Evolutionary conservation across 1,140 invertebrate species (phyloP), one percentile per base, ranked within the genome.

Genomic region (Elymnias hypermnestra): DNA sequence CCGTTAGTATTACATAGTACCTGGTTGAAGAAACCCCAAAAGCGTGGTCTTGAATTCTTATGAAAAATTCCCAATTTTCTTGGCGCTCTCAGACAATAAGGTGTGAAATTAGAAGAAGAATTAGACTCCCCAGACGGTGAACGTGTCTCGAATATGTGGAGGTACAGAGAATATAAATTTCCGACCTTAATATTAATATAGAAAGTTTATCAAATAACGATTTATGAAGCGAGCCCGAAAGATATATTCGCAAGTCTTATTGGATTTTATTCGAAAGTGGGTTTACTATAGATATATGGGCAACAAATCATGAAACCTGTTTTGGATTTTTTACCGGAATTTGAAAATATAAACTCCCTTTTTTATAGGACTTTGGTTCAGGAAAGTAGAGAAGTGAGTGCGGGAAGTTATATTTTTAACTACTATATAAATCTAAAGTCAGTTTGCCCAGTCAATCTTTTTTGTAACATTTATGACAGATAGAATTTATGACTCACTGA

Each of bases 91-190:
- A 65, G 51, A 72, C 72, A 82, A 77, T 77, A 83, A 82, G 77
- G 76, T 83, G 69, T 72, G 65, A 83, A 82, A 78, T 83, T 82
- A 82, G 77, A 70, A 76, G 64, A 69, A 72, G 73, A 79, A 83
- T 82, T 79, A 77, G 72, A 67, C 65, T 69, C 71, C 75, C 72
- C 63, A 52, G 58, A 54, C 43, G 49, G 21, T 19, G 42, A 43
- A 64, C 79, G 76, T 83, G 79, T 42, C 41, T 19, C 8, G 79
- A 72, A 75, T 83, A 25, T 37, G 55, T 52, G 63, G 48, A 54
- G 65, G 57, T 66, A 25, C 37, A 41, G 28, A 29, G 44, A 21
- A 35, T 35, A 44, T 48, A 53, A 44, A 43, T 57, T 26, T 53
- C n/a, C 29, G 8, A 17, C 26, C 31, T 21, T 28, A 37, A 42